Percentiles rank a stretch among this genome's conserved stretches.
Evolutionary conservation across 1,140 invertebrate genomes (phyloP).

Genomic region (Drosophila bocqueti): DNA sequence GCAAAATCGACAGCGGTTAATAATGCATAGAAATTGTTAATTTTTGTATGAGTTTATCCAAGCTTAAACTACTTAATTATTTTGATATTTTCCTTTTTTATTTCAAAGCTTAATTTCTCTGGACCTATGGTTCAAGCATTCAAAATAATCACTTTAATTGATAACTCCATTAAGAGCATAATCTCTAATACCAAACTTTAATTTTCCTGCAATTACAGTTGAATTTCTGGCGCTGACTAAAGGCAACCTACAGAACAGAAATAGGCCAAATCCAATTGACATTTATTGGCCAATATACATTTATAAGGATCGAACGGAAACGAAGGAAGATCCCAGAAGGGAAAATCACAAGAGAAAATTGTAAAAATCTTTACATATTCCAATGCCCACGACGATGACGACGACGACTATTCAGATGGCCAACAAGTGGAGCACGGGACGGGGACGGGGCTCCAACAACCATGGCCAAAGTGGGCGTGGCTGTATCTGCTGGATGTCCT

Average conservation of each 20-base stretch:
- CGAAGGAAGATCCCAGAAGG: constrained; percentile 17
- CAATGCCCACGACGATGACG: constrained; percentile 48
- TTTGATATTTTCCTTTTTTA: not conserved
- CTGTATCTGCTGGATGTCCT: constrained; percentile 55
- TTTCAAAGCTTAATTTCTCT: not conserved
- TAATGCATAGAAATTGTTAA: constrained; percentile 11
- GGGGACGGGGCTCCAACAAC: not conserved
- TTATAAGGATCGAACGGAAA: constrained; percentile 63
- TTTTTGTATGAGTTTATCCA: constrained; percentile 6
- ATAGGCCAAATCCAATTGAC: constrained; percentile 71
- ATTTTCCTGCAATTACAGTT: constrained; percentile 59
- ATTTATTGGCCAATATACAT: constrained; percentile 82
- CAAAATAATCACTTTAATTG: not conserved
- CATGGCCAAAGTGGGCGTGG: constrained; percentile 50
- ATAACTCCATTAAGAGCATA: not conserved
- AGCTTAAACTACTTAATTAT: constrained; percentile 6
- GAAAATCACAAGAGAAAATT: constrained; percentile 28
- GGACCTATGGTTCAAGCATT: not conserved
- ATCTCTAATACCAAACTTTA: constrained; percentile 15
- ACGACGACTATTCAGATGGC: constrained; percentile 66
- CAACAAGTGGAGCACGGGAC: constrained; percentile 27
- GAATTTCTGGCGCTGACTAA: constrained; percentile 6
- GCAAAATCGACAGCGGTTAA: not conserved
- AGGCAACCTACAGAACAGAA: constrained; percentile 14
- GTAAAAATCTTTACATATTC: constrained; percentile 33